Evolutionary conservation across 1,140 invertebrate species (phyloP), one percentile per base, ranked within the genome.

Genomic region (Brachionus koreanus): DNA sequence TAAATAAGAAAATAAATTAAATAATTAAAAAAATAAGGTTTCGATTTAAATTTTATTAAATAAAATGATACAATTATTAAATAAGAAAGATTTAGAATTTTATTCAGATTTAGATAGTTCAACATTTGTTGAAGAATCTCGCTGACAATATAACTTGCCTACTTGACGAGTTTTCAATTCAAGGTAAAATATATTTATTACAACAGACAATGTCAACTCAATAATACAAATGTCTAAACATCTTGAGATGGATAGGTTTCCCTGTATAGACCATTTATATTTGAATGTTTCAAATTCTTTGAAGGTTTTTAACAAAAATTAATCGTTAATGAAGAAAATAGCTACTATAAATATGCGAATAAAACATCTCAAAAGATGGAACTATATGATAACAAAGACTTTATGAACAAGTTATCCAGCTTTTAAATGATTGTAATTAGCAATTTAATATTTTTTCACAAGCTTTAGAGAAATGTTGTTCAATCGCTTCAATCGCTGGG

Each of bases 201-300:
- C 25, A 19, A 43, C 72, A 12, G 72, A 75, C 39, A 75, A 75
- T 75, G 37, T 37, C 1, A 52, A 23, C 23, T 23, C 19, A 39
- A 52, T 75, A 16, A 75, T 75, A 12, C n/a, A 75, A 75, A 23
- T 52, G 46, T 19, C 46, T 42, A 42, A 75, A 46, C 1, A 29
- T 39, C 39, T 29, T 25, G 1, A 33, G 1, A 39, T 75, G 39
- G 12, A 39, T 23, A 23, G 72, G 9, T 39, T 75, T 1, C 39
- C 19, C 4, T 75, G 72, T 29, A 46, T 75, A 19, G 72, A 9
- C 10, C 72, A 75, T 75, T 39, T 75, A 37, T 29, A 75, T 42
- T 52, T 75, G 5, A 46, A 16, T 29, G 46, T 75, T 19, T 25
- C n/a, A 43, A 52, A 52, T 9, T 25, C 3, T 75, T 42, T 75